Conservation (phyloP, 2,888 invertebrate species). For the Allolobophora icterica region DNA sequence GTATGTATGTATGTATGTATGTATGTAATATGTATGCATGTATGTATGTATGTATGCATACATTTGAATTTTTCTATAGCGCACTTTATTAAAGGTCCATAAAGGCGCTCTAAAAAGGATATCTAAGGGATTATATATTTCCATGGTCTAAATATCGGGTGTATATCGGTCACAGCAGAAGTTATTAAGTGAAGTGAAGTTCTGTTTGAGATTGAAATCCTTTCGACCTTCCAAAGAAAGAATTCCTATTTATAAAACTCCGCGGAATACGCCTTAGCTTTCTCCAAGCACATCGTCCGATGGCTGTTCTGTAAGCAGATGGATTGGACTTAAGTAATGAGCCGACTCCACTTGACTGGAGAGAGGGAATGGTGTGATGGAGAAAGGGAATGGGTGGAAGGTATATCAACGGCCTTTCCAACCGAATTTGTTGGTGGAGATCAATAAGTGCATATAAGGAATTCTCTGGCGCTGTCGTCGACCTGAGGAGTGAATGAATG, state of each 20-base stretch:
- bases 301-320: background rate
- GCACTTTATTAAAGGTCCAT: no score
- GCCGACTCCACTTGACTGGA: background rate
- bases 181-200: background rate
- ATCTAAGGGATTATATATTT: no score
- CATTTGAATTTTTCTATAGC: background rate
- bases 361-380: background rate
- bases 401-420: background rate
- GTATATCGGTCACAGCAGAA: background rate
- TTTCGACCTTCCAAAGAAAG: no score
- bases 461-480: background rate
- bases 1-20: background rate
- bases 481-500: no score
- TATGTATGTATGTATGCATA: background rate
- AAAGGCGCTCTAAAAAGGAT: no score
- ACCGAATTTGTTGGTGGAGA: background rate
- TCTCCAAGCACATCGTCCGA: background rate
- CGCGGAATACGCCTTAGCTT: background rate
- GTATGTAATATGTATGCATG: background rate
- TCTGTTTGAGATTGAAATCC: background rate
- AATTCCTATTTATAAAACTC: background rate
- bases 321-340: slow-evolving; percentile 17
- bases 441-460: background rate
- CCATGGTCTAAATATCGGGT: no score
- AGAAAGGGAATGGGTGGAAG: background rate